A percentile compares a stretch with the other conserved stretches of the same genome.
phyloP scores from a whole-genome alignment of 2,888 invertebrate genomes.

The Iphiclides podalirius region DNA sequence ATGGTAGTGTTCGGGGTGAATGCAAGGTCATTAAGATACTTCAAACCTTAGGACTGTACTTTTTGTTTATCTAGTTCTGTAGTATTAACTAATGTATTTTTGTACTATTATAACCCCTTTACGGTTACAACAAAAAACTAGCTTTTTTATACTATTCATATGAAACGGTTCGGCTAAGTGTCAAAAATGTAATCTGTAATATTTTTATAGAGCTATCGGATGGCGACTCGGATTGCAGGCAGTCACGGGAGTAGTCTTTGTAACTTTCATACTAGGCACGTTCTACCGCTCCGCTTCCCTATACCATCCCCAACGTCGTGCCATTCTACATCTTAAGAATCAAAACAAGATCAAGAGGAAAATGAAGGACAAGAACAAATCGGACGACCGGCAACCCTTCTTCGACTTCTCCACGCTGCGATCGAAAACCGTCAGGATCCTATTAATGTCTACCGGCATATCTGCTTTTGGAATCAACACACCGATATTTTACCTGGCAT shows the following conservation, averaged over 20 bases:
- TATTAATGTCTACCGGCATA: slow-evolving; percentile 89
- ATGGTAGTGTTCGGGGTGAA: too few relatives aligned
- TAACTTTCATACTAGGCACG: slow-evolving; percentile 91
- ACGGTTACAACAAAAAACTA: too few relatives aligned
- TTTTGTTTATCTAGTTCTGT: too few relatives aligned
- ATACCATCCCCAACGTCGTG: slow-evolving; percentile 92
- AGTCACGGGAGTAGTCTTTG: slow-evolving; percentile 90
- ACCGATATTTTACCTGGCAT: slow-evolving; percentile 90
- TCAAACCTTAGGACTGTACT: too few relatives aligned
- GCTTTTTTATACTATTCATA: too few relatives aligned
- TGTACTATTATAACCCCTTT: too few relatives aligned
- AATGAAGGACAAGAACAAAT: slow-evolving; percentile 88
- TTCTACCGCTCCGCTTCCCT: slow-evolving; percentile 93
- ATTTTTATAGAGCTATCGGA: slow-evolving; percentile 83
- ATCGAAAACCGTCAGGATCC: slow-evolving; percentile 91
- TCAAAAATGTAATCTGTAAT: slow-evolving; percentile 8
- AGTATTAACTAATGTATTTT: too few relatives aligned
- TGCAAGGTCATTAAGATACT: too few relatives aligned
- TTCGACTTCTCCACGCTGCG: slow-evolving; percentile 92
- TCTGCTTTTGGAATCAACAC: slow-evolving; percentile 91
- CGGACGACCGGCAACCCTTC: slow-evolving; percentile 90
- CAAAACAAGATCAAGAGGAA: slow-evolving; percentile 87
- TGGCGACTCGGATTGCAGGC: slow-evolving; percentile 92
- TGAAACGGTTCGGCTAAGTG: too few relatives aligned
- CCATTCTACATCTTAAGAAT: slow-evolving; percentile 93